Base-by-base conservation (phyloP, 1,140 invertebrate species). In the Venustaconcha ellipsiformis region DNA sequence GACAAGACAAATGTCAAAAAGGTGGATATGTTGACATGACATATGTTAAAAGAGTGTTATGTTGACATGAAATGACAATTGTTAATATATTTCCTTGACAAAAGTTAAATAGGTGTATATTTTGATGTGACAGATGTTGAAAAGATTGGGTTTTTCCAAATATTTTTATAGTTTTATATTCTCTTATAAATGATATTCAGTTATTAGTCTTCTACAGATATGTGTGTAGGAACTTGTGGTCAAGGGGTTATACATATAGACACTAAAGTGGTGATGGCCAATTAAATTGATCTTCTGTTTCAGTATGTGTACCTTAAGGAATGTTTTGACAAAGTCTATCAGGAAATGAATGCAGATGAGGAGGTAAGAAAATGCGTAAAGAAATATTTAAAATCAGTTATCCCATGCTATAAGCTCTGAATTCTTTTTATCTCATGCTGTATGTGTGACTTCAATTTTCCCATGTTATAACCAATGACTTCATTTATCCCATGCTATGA, bases 221-320 rank as follows among this genome's bases (percentile, higher is more conserved):
- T 30, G 30, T 5, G 60, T 67, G 5, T 57, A 26, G 59, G n/a
- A 37, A 14, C 13, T 55, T 63, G 66, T n/a, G 13, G n/a, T 20
- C 13, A 72, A 15, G 57, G 56, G 30, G 18, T 55, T 14, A 20
- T 58, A 20, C 30, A 56, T n/a, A 4, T 6, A 23, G 37, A 26
- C 0, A 48, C 17, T 11, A 37, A 68, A 20, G 18, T 55, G 30
- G n/a, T 56, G 17, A 57, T 20, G 63, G 20, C 57, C 14, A 20
- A 17, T 64, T 30, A 14, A n/a, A 75, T 64, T 78, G 17, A 74
- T 81, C 58, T 58, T 85, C 83, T 85, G 79, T 93, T 94, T 64
- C 92, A 98, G 96, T 97, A 96, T 89, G 93, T 95, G 85, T 98
- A 95, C 92, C 93, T 98, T 86, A 94, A 94, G 89, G 96, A 98